Evolutionary conservation across 2,113 vertebrate species (phyloP), one percentile per base, ranked within the genome.

Genomic region (Cercocebus atys): DNA sequence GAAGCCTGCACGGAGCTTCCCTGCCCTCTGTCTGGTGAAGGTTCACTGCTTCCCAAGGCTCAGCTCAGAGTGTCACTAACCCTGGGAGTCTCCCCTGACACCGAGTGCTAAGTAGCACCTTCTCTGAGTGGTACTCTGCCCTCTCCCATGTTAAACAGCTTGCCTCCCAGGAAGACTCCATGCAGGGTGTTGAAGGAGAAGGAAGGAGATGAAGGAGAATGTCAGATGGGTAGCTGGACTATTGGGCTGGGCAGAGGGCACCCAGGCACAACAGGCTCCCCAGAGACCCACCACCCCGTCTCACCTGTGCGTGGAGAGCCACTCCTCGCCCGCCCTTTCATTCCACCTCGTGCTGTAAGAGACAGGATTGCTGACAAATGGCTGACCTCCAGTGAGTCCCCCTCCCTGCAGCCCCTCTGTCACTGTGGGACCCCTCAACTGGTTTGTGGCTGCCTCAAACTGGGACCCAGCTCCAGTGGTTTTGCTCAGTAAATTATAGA

Each of bases 311-410:
- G 57, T 0, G 47, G 79, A 88, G 92, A 93, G 43, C 43, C 0
- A 0, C 78, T 91, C 86, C 43, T 86, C 0, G 3, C 12, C 55
- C 0, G 30, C 0, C 25, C 72, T 72, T 81, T 92, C 0, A 0
- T 25, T 75, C 68, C 66, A 38, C 22, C n/a, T 35, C 27, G 52
- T 14, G 16, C 86, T 88, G 76, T 9, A 80, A 94, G 76, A 94
- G 92, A 88, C 12, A 17, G 45, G 23, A 27, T 10, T 2, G 9
- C 1, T 25, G 47, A 12, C 40, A 35, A 73, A 14, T 14, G 43
- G 76, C 45, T 40, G 86, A 22, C 18, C 8, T 78, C 57, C 45
- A 57, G 38, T 14, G 38, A 38, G 23, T 4, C 14, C 55, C 35
- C 64, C 22, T 38, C 32, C 43, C 82, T 13, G 22, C 2, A 78